Evolutionary conservation across 2,888 invertebrate genomes (phyloP), one percentile per base, ranked within the genome.

Genomic region (Athalia circularis): DNA sequence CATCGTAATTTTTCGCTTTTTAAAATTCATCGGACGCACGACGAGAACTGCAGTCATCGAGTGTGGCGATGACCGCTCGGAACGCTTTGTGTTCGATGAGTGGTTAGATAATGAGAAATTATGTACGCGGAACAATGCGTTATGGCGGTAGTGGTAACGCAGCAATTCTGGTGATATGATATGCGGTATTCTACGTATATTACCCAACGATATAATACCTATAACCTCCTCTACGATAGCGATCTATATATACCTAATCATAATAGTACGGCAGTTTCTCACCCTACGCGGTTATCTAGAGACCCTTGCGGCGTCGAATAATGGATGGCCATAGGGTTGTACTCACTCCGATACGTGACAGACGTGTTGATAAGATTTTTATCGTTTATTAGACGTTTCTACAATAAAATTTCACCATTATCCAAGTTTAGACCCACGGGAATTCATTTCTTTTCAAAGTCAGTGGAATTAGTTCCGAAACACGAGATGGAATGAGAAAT

Each of bases 221-320:
- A 29, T 29, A 52, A 52, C 11, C 54, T 43, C 5, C 11, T 7
- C 50, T 54, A 29, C 29, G 72, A 72, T 72, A 59, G 47, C 72
- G 45, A 72, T 72, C 59, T 72, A 47, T 72, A 45, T 72, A 47
- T 72, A 72, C 45, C 57, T 72, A 72, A 59, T 72, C 57, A 72
- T 72, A 72, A 47, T 29, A 29, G 29, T 29, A 29, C 2, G 29
- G 29, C 29, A 29, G 29, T 29, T 29, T 29, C 29, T 47, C 54
- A 54, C 29, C 54, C 59, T 47, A 8, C 45, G 29, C 57, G 47
- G n/a, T 15, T 3, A 15, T 45, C 45, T 57, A 59, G 57, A 13
- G 47, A 59, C 72, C 72, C 57, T 72, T n/a, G 13, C 7, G 7
- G 54, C 45, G 54, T 45, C 8, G 3, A 47, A 52, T 72, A 72